Base-by-base conservation (phyloP, 2,113 vertebrate species). In the Seriola quinqueradiata region DNA sequence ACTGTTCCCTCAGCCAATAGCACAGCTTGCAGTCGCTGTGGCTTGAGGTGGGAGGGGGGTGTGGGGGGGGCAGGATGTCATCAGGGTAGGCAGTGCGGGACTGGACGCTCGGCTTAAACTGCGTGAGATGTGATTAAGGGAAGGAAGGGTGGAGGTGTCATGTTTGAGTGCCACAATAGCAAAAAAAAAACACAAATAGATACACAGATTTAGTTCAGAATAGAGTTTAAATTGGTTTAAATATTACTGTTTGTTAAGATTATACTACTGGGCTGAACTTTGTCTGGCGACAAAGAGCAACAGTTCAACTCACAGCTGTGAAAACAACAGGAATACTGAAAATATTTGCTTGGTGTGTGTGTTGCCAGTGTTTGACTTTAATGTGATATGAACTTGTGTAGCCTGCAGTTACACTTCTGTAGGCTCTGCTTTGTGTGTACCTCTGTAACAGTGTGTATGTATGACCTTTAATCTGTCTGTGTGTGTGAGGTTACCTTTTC, bases 31-130 rank as follows among this genome's bases (percentile, higher is more conserved):
- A 92, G 90, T 88, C 85, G 79, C 90, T 85, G 93, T 87, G 92
- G 81, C 85, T 87, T 69, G 66, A 78, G 84, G 68, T 76, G 83
- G 84, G 89, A 84, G 77, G 67, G 86, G 88, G 70, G 72, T 32
- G 72, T 55, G 66, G 68, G 58, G 64, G 81, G 90, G 82, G 74
- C 78, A 58, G 88, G 90, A 89, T 71, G 89, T 92, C 90, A 10
- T 92, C 90, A 10, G 95, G 91, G 90, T 84, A 92, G 90, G 90
- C 91, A 91, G 92, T 85, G 90, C 90, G 85, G 92, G 92, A 89
- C 90, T 89, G 89, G 85, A 65, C 70, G 89, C 82, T 90, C 85
- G 78, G 85, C 87, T 94, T 95, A 95, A 94, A 95, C 95, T 95
- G 94, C 75, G 86, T 95, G 91, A 93, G 88, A 94, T 85, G 92